These are phyloP conservation scores for Cosmia pyralina DNA, from an alignment of 2,888 invertebrate genomes.

Conservation along the genomic window DNA sequence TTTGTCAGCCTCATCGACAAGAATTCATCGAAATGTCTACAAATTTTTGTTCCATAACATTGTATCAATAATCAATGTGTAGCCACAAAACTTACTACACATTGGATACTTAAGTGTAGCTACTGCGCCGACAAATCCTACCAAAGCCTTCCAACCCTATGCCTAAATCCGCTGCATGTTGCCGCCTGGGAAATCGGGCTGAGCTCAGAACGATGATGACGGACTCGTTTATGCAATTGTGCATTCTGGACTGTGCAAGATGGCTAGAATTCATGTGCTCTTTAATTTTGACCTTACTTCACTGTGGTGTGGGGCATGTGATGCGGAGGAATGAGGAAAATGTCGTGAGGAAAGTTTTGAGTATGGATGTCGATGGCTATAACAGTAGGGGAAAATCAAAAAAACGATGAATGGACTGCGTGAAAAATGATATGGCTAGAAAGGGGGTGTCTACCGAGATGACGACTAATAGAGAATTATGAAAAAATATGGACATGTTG, in stretches of 20 bases:
- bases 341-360: no score
- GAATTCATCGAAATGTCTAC: not conserved
- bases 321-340: no score
- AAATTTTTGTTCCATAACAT: not conserved
- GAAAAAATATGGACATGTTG: no score
- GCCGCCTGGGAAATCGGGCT: not conserved
- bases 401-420: no score
- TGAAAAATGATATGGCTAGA: no score
- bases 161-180: not conserved
- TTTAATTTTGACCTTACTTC: not conserved
- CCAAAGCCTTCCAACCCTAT: not conserved
- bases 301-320: no score
- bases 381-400: no score
- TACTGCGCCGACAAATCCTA: not conserved
- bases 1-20: not conserved
- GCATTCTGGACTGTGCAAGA: not conserved
- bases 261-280: not conserved
- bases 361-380: no score
- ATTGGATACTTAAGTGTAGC: not conserved
- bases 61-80: not conserved
- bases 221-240: not conserved
- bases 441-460: no score
- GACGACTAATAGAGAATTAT: no score
- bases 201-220: not conserved
- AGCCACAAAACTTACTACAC: not conserved